Percentiles rank a stretch among this genome's conserved stretches.
Evolutionary conservation across 2,113 vertebrate genomes (phyloP).

Genomic region (Halcyon malimbica): DNA sequence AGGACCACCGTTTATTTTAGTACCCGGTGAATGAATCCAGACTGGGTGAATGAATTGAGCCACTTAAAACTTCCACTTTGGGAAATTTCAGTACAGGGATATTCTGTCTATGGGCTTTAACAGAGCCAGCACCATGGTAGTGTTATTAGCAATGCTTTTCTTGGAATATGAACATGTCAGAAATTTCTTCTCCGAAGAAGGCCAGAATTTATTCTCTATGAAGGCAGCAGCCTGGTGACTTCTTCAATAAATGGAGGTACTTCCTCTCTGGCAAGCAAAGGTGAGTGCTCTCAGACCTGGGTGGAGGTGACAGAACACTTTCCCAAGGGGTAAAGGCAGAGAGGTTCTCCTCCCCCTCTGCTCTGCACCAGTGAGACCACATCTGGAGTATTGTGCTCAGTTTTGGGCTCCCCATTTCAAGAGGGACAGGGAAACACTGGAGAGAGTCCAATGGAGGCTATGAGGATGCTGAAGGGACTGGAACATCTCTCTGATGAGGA

Average conservation of each 20-base stretch:
- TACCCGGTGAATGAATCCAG: not conserved
- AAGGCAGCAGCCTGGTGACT: not conserved
- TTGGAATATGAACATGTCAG: not conserved
- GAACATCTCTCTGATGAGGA: too few relatives aligned
- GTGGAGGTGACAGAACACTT: slow-evolving; percentile 70
- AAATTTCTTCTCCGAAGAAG: not conserved
- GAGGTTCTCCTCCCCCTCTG: too few relatives aligned
- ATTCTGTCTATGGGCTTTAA: not conserved
- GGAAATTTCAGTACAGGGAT: not conserved
- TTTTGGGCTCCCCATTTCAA: too few relatives aligned
- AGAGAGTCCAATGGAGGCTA: too few relatives aligned
- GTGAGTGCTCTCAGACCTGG: slow-evolving; percentile 70
- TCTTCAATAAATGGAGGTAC: not conserved
- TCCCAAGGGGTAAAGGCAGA: slow-evolving; percentile 59
- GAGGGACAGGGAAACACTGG: too few relatives aligned
- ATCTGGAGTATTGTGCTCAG: too few relatives aligned
- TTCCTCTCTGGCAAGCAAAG: not conserved
- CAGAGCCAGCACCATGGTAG: not conserved
- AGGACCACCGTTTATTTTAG: not conserved
- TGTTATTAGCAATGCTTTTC: not conserved
- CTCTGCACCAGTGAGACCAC: too few relatives aligned
- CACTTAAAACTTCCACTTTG: not conserved
- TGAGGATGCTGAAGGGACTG: too few relatives aligned
- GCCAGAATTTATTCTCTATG: not conserved
- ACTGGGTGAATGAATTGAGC: not conserved